Evolutionary conservation across 2,888 invertebrate species (phyloP).

Genomic region (Lasioglossum calceatum): DNA sequence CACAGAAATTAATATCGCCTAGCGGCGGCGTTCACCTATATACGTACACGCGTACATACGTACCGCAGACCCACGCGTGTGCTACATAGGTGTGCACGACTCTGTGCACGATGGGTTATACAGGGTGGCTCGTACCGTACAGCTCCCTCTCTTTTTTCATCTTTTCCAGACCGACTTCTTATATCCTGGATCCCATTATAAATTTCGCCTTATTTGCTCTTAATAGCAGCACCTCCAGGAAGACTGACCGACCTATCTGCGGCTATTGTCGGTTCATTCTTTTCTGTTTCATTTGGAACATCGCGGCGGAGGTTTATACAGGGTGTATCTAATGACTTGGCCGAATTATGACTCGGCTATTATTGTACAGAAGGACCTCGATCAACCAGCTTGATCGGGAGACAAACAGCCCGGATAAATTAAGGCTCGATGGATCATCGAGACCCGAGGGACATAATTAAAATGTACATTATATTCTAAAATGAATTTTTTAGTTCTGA

Average conservation of each 20-base stretch:
- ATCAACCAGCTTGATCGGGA: no score
- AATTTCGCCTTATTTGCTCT: constrained; percentile 2
- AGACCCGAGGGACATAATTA: no score
- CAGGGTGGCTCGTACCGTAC: constrained; percentile 25
- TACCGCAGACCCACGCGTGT: constrained; percentile 28
- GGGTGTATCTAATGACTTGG: neutral
- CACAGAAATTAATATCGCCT: constrained; percentile 81
- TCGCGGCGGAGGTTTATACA: neutral
- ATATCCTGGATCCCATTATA: neutral
- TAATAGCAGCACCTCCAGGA: neutral
- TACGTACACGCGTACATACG: constrained; percentile 24
- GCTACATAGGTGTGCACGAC: constrained; percentile 36
- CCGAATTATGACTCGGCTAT: neutral
- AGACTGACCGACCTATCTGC: neutral
- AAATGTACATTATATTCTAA: no score
- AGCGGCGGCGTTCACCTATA: constrained; percentile 70
- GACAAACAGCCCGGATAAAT: no score
- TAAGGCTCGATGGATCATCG: no score
- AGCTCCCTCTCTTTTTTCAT: neutral
- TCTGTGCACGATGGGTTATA: constrained; percentile 27
- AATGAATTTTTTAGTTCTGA: no score
- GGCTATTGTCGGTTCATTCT: neutral
- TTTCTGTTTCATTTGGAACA: neutral
- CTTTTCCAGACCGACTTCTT: neutral
- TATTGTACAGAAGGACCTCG: no score